Percentiles rank a stretch among this genome's conserved stretches.
phyloP scores from a whole-genome alignment of 1,140 invertebrate species.

The Macrobrachium nipponense region DNA sequence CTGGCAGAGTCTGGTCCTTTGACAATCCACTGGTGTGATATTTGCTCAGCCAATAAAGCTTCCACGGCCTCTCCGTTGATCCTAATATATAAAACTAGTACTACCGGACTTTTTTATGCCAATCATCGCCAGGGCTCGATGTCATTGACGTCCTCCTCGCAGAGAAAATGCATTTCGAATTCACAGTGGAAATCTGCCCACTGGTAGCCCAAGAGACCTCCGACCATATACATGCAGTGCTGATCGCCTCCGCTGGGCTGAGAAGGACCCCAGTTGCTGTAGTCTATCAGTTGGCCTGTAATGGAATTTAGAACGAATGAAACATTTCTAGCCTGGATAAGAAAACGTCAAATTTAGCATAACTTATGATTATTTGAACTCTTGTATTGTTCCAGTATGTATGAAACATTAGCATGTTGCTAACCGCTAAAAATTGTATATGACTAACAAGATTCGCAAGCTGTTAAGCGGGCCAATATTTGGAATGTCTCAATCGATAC shows the following conservation, averaged over 20 bases:
- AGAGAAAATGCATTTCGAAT: conserved; percentile 65
- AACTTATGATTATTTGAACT: no score
- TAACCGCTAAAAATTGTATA: no score
- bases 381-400: no score
- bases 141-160: conserved; percentile 60
- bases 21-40: background rate
- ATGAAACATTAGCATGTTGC: no score
- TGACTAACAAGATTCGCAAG: no score
- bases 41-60: background rate
- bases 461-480: no score
- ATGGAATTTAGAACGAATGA: background rate
- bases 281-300: conserved; percentile 60
- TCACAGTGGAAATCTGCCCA: conserved; percentile 65
- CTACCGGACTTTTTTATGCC: background rate
- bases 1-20: no score
- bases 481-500: no score
- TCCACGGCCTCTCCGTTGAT: background rate
- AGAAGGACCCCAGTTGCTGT: conserved; percentile 63
- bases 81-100: background rate
- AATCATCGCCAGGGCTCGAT: conserved; percentile 53
- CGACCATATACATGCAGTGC: conserved; percentile 65
- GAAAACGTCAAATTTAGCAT: no score
- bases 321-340: no score
- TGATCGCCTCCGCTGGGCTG: conserved; percentile 64
- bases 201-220: conserved; percentile 63